phyloP scores from a whole-genome alignment of 2,113 vertebrate genomes.

The Harpagus bidentatus region DNA sequence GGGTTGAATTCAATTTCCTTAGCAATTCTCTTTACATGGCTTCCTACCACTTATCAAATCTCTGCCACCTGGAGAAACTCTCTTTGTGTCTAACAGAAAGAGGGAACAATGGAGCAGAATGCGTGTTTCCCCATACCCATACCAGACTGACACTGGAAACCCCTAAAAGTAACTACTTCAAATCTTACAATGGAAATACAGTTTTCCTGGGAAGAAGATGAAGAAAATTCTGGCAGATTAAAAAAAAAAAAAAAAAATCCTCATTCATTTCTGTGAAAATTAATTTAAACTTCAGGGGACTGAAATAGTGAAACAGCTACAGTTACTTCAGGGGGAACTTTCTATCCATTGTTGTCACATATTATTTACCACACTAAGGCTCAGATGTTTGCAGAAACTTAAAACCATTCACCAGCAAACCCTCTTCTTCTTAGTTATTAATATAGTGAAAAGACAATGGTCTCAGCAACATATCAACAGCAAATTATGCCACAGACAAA shows the following conservation, averaged over 20 bases:
- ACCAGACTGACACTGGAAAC: neutral
- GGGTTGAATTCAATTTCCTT: neutral
- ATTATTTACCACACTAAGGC: neutral
- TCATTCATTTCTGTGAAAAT: neutral
- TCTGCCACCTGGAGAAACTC: conserved; percentile 3
- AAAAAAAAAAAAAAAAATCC: neutral
- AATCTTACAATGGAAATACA: neutral
- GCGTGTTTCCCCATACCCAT: neutral
- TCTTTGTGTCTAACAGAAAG: neutral
- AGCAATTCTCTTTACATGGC: neutral
- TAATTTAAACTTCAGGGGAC: neutral
- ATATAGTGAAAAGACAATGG: neutral
- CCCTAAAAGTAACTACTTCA: neutral
- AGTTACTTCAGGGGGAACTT: neutral
- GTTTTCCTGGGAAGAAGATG: neutral
- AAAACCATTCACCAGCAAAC: neutral
- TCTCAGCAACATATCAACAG: neutral
- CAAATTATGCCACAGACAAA: neutral
- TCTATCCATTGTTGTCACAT: neutral
- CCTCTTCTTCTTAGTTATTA: neutral
- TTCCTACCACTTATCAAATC: conserved; percentile 5
- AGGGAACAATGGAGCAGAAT: neutral
- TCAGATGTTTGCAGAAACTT: neutral
- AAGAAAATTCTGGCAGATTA: neutral
- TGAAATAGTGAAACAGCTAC: neutral